Evolutionary conservation across 2,797 vertebrate species (phyloP), one percentile per base, ranked within the genome.

Genomic region (Trichosurus vulpecula): DNA sequence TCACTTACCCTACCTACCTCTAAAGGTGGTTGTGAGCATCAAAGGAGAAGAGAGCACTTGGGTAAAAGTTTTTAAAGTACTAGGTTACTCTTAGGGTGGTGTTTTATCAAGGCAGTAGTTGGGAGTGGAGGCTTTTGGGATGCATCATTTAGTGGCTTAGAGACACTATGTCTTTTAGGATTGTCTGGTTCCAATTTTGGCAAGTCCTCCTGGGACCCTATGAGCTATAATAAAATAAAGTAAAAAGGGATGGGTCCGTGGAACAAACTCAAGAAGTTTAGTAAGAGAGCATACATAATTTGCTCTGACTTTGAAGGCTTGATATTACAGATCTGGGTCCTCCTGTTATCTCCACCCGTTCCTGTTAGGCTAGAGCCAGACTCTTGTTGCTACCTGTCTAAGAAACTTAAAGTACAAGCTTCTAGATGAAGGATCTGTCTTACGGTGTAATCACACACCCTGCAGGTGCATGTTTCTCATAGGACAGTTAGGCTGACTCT

Each of bases 1-100:
- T 9, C 13, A 2, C 54, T 6, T 22, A 0, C 1, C 12, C 0
- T 1, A 12, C 52, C 92, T 22, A 29, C 56, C 53, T 1, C 13
- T 51, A 87, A 27, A 87, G 41, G 41, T 87, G n/a, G 74, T 87
- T 0, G 0, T 54, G 90, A 13, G 30, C 12, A 0, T 3, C 52
- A 10, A 1, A 5, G 0, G 12, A 56, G 13, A 53, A 55, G 22
- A 22, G 13, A 11, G 27, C 4, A 27, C 52, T 91, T 54, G 19
- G 54, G 27, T 10, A 3, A 90, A 87, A 11, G 22, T 14, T 14
- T 30, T 55, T 9, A 14, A 25, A 13, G 47, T 53, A 5, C 19
- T 11, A 11, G 30, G 41, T 35, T 11, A 5, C 90, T 56, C 2
- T 30, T 4, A 0, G 4, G 74, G 52, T 35, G 22, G 56, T 81